These are phyloP conservation scores for Halcyon malimbica DNA, from an alignment of 2,113 vertebrate genomes.

Conservation along the genomic window DNA sequence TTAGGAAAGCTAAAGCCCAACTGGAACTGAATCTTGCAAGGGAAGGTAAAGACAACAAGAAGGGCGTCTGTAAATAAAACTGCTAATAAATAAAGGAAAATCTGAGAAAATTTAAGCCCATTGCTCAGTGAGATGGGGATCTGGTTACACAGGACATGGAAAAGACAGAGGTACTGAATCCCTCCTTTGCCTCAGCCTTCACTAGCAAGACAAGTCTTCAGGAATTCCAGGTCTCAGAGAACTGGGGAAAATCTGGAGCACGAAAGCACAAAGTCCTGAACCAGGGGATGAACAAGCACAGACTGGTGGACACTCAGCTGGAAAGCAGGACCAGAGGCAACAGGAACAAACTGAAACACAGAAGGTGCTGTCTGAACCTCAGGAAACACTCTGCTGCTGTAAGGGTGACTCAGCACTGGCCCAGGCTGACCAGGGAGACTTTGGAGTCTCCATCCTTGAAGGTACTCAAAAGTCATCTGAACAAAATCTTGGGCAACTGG, in stretches of 20 bases:
- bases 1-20: not conserved
- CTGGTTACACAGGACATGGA: not conserved
- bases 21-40: not conserved
- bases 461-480: not conserved
- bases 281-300: not conserved
- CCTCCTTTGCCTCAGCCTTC: not conserved
- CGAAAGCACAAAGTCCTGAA: not conserved
- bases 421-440: not conserved
- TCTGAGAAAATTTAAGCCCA: not conserved
- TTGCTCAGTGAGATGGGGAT: not conserved
- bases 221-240: not conserved
- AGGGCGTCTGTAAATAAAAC: not conserved
- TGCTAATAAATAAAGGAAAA: not conserved
- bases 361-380: not conserved
- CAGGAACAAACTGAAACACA: not conserved
- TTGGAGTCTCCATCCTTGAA: not conserved
- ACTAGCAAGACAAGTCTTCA: not conserved
- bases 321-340: not conserved
- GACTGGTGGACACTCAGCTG: not conserved
- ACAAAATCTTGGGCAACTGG: not conserved
- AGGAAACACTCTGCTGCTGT: not conserved
- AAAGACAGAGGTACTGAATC: not conserved
- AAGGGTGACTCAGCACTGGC: not conserved
- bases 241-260: not conserved
- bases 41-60: not conserved